phyloP scores from a whole-genome alignment of 2,113 vertebrate genomes.

The Cricetomys ansorgei region DNA sequence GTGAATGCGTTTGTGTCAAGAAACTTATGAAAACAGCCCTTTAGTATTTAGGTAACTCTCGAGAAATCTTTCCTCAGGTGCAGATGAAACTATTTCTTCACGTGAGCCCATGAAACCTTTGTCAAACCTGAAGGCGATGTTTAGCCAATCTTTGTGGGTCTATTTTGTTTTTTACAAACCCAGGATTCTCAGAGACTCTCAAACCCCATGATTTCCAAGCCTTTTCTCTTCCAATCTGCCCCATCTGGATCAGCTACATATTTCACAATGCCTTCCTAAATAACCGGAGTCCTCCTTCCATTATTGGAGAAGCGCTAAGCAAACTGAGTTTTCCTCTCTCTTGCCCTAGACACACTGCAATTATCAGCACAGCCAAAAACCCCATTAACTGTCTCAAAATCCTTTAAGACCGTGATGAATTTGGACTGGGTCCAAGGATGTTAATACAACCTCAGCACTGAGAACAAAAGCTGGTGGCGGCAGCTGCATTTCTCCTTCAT shows the following conservation, averaged over 20 bases:
- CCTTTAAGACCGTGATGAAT: conserved; percentile 11
- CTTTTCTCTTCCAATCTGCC: background rate
- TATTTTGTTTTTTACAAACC: background rate
- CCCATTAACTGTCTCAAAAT: conserved; percentile 19
- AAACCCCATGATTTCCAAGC: background rate
- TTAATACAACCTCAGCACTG: background rate
- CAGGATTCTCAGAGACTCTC: background rate
- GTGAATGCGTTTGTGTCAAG: background rate
- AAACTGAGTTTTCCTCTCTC: background rate
- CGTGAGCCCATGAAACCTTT: background rate
- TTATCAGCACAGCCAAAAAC: conserved; percentile 46
- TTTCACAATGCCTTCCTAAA: background rate
- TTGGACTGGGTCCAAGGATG: background rate
- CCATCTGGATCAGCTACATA: background rate
- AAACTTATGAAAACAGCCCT: background rate
- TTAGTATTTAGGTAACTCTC: background rate
- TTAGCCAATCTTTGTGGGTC: background rate
- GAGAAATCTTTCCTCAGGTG: background rate
- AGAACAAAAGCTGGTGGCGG: background rate
- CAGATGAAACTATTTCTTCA: background rate
- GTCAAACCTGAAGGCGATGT: background rate
- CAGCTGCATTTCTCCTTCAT: background rate
- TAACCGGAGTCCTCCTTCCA: background rate
- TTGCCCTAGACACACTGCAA: background rate
- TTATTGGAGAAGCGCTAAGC: background rate